Evolutionary conservation across 2,113 vertebrate species (phyloP).

Genomic region (Variabilichromis moorii): DNA sequence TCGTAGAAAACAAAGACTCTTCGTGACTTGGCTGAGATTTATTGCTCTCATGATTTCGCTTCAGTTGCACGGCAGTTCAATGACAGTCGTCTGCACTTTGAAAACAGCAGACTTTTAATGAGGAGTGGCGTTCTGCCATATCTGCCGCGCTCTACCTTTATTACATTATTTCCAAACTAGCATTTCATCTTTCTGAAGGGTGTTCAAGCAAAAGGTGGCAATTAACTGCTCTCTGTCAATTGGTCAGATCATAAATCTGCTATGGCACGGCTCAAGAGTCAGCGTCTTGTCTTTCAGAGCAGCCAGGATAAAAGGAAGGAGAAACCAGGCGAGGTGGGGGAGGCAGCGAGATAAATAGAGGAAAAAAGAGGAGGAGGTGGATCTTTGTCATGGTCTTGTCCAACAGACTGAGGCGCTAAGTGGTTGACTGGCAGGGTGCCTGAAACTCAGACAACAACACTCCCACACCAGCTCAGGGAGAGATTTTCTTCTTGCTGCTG

Average conservation of each 20-base stretch:
- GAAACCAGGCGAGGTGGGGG: background rate
- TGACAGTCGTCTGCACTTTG: background rate
- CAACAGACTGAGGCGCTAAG: background rate
- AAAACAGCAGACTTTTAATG: background rate
- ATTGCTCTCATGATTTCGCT: background rate
- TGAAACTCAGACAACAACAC: background rate
- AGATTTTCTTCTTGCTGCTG: background rate
- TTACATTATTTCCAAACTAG: background rate
- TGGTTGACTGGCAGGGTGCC: conserved; percentile 12
- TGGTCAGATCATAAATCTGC: background rate
- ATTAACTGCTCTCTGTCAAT: background rate
- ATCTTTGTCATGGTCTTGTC: background rate
- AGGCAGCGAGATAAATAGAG: background rate
- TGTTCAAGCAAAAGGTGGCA: background rate
- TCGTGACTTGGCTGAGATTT: background rate
- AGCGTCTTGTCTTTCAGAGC: background rate
- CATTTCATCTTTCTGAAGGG: background rate
- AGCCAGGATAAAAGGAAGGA: background rate
- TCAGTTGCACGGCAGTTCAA: background rate
- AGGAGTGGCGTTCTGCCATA: background rate
- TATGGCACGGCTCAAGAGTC: background rate
- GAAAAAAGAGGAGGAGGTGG: background rate
- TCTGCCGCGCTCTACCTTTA: background rate
- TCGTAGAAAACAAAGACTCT: background rate
- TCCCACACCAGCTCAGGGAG: background rate